Conservation (phyloP, 2,113 vertebrate genomes). For the Phylloscopus trochilus region DNA sequence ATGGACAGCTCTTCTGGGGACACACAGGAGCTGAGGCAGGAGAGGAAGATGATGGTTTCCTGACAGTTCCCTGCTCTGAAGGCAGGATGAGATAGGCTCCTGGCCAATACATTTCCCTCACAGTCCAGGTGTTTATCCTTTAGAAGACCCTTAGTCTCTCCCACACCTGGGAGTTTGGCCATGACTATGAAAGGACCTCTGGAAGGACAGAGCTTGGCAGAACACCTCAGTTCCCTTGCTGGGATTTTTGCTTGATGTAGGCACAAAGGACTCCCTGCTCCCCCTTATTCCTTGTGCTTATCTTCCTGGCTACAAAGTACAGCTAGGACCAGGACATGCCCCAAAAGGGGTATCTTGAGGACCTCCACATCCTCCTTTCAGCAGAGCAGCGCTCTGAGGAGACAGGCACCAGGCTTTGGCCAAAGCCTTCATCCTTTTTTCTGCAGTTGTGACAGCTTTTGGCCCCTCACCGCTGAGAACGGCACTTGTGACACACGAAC, state of each 20-base stretch:
- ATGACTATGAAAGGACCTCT: background rate
- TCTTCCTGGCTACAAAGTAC: background rate
- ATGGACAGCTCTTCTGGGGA: background rate
- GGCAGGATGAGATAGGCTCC: background rate
- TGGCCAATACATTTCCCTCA: rapidly evolving
- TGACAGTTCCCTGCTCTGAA: background rate
- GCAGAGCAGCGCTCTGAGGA: background rate
- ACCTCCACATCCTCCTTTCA: background rate
- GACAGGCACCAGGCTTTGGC: background rate
- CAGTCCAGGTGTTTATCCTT: background rate
- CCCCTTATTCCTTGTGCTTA: background rate
- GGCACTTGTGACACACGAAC: background rate
- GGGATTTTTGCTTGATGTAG: background rate
- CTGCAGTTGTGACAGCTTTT: background rate
- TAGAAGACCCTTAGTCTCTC: background rate
- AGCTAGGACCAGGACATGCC: background rate
- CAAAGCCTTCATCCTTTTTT: background rate
- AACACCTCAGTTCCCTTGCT: background rate
- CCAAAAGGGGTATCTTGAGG: background rate
- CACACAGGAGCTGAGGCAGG: background rate
- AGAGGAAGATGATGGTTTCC: background rate
- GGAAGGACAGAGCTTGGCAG: background rate
- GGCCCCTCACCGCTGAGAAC: background rate
- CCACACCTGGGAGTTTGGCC: background rate
- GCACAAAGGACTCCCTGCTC: background rate